Conservation (phyloP, 1,140 invertebrate species). For the Belonocnema kinseyi region DNA sequence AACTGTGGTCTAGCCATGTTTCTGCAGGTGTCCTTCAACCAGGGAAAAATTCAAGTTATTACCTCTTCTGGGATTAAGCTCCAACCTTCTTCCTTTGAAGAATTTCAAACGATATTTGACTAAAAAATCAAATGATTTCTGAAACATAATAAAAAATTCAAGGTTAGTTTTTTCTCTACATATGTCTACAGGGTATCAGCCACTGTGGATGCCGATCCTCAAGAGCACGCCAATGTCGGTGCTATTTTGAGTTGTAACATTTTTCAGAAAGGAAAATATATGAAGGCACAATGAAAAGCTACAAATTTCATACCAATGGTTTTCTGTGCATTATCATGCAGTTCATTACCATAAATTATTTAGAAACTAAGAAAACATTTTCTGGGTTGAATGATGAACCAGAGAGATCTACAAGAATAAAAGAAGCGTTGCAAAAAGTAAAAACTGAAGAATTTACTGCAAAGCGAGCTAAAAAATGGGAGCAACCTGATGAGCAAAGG, state of each 20-base stretch:
- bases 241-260: no score
- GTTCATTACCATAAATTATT: no score
- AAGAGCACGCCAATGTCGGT: not conserved
- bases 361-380: no score
- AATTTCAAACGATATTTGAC: no score
- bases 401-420: conserved; percentile 6
- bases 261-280: not conserved
- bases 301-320: no score
- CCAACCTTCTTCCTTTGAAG: no score
- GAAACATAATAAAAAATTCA: not conserved
- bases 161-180: no score
- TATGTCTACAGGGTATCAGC: no score
- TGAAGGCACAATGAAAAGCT: conserved; percentile 24
- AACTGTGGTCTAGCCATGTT: conserved; percentile 72
- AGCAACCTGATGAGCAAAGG: no score
- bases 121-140: conserved; percentile 35
- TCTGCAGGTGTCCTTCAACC: not conserved
- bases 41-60: not conserved
- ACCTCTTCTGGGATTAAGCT: not conserved
- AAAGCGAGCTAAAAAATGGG: not conserved
- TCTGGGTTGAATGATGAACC: not conserved
- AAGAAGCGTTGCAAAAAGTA: not conserved
- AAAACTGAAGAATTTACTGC: not conserved
- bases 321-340: no score
- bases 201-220: no score